Conservation (phyloP, 2,113 vertebrate genomes). For the Smithornis capensis region DNA sequence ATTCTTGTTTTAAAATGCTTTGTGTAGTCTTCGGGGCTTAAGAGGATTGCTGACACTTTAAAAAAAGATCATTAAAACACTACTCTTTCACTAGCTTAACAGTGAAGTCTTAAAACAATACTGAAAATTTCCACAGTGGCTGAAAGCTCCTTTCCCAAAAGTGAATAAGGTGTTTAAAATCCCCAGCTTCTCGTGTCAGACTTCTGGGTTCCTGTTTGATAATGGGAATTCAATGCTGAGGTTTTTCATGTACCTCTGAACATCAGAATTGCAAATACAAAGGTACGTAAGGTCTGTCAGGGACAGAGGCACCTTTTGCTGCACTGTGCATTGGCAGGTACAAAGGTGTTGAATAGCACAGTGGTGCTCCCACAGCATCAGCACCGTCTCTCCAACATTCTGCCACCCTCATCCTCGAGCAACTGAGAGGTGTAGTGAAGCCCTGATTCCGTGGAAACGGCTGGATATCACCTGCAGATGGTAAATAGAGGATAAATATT, state of each 20-base stretch:
- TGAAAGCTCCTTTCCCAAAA: background rate
- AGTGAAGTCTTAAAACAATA: background rate
- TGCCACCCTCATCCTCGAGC: too few species aligned
- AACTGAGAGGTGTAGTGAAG: background rate
- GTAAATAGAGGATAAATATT: background rate
- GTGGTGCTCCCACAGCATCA: background rate
- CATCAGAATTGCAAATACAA: background rate
- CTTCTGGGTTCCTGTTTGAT: background rate
- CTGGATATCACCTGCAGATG: background rate
- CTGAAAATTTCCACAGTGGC: background rate
- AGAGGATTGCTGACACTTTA: background rate
- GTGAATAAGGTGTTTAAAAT: background rate
- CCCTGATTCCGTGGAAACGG: background rate
- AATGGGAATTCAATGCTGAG: background rate
- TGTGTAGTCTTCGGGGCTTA: background rate
- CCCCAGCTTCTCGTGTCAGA: background rate
- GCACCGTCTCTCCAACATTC: too few species aligned
- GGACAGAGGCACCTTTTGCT: background rate
- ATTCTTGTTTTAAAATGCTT: background rate
- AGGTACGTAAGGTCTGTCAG: background rate
- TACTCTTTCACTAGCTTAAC: background rate
- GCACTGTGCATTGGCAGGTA: background rate
- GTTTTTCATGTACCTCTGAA: background rate
- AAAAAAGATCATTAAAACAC: background rate
- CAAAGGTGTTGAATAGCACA: background rate